Percentiles rank a stretch among this genome's conserved stretches.
Evolutionary conservation across 2,888 invertebrate genomes (phyloP).

Genomic region (Platypus cylindrus): DNA sequence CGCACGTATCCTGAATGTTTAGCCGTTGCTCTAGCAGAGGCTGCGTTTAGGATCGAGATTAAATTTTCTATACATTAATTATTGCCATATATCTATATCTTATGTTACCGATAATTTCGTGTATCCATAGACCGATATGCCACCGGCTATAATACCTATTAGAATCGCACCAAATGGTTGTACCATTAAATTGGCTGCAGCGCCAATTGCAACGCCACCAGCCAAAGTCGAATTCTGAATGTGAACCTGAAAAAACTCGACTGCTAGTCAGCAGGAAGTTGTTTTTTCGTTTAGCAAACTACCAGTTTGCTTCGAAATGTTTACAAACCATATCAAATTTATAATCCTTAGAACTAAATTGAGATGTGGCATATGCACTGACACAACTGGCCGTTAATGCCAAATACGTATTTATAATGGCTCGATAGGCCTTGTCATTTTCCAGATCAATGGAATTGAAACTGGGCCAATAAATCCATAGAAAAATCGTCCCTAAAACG

Average conservation of each 20-base stretch:
- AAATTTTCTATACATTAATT: background rate
- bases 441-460: constrained; percentile 78
- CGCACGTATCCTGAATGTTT: constrained; percentile 72
- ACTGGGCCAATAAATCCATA: constrained; percentile 96
- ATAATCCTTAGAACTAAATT: constrained; percentile 56
- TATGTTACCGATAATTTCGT: constrained; percentile 56
- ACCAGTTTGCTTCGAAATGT: no score
- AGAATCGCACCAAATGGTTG: constrained; percentile 72
- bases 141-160: constrained; percentile 65
- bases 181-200: constrained; percentile 70
- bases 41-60: constrained; percentile 14
- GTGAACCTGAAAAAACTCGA: constrained; percentile 41
- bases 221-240: constrained; percentile 89
- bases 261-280: background rate
- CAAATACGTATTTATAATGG: constrained; percentile 87
- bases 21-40: constrained; percentile 25
- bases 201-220: constrained; percentile 85
- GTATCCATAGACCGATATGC: constrained; percentile 72
- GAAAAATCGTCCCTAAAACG: constrained; percentile 69
- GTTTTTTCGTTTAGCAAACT: no score
- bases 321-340: constrained; percentile 65
- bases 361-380: constrained; percentile 72
- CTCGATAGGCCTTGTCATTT: constrained; percentile 64
- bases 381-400: constrained; percentile 73
- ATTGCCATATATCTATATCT: background rate